Conservation (phyloP, 2,113 vertebrate species). For the Cricetomys ansorgei region DNA sequence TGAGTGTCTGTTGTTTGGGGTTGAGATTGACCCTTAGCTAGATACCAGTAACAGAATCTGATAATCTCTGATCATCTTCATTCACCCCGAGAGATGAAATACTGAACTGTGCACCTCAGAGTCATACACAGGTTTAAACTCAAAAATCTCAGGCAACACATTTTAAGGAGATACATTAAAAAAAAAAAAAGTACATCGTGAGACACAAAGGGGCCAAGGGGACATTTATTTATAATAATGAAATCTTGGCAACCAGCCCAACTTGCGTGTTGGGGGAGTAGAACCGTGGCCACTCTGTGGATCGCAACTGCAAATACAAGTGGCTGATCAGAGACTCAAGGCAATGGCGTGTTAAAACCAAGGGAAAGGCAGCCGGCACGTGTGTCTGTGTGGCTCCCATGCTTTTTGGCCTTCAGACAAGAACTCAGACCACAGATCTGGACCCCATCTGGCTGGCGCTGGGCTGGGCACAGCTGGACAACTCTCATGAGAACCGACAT, state of each 20-base stretch:
- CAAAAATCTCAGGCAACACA: background rate
- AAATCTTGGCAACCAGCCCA: background rate
- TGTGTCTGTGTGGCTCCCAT: background rate
- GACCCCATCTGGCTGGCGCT: background rate
- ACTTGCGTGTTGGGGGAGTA: background rate
- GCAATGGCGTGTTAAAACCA: background rate
- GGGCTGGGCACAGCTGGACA: background rate
- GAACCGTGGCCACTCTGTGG: accelerated
- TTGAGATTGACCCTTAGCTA: background rate
- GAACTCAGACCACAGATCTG: background rate
- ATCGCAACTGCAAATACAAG: background rate
- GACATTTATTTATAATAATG: background rate
- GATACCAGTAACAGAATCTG: background rate
- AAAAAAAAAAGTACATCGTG: background rate
- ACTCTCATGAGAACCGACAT: background rate
- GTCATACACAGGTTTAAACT: background rate
- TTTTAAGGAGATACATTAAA: background rate
- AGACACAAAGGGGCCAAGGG: background rate
- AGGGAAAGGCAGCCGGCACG: background rate
- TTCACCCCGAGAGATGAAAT: background rate
- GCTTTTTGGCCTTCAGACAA: background rate
- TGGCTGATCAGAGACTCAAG: background rate
- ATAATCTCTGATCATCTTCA: background rate
- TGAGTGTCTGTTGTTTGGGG: background rate
- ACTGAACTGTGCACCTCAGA: background rate